Evolutionary conservation across 2,113 vertebrate species (phyloP).

Genomic region (Lathamus discolor): DNA sequence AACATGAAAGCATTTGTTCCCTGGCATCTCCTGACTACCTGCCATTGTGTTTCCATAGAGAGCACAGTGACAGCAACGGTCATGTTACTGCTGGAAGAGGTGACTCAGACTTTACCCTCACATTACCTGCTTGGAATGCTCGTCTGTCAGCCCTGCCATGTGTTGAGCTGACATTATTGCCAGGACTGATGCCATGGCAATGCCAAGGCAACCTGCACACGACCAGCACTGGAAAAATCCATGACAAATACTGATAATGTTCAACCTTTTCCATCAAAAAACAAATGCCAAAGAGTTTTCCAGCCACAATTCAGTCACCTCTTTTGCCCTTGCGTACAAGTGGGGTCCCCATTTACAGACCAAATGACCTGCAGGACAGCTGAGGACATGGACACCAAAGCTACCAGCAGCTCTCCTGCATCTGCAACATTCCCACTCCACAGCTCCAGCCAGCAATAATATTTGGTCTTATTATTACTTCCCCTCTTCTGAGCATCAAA

Average conservation of each 20-base stretch:
- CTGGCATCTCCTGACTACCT: background rate
- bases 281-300: background rate
- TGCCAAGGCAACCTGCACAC: background rate
- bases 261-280: background rate
- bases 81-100: background rate
- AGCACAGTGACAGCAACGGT: background rate
- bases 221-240: background rate
- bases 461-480: background rate
- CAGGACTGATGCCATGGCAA: background rate
- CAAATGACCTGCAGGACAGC: background rate
- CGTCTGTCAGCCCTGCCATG: background rate
- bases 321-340: background rate
- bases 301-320: background rate
- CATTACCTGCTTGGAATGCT: background rate
- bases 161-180: background rate
- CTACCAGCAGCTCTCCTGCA: background rate
- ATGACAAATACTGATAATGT: rapidly evolving
- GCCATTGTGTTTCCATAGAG: background rate
- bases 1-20: background rate
- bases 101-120: background rate
- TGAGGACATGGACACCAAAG: background rate
- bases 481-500: background rate
- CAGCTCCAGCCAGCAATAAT: background rate
- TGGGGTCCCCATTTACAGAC: background rate
- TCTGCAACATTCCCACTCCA: background rate